Conservation (phyloP, 2,888 invertebrate species). For the Agrotis clavis region DNA sequence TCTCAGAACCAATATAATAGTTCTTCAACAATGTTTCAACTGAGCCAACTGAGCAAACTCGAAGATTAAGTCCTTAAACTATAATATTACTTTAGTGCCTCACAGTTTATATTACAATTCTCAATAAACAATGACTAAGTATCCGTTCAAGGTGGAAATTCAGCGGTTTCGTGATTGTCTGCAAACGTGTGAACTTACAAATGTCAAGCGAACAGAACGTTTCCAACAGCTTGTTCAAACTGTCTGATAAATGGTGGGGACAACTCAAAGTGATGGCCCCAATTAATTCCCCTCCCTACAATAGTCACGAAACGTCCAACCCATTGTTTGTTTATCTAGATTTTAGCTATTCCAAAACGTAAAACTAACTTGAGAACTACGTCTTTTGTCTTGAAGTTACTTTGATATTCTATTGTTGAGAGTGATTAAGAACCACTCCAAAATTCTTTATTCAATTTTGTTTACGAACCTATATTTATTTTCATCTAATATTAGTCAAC, state of each 20-base stretch:
- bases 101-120: conserved; percentile 23
- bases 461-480: conserved; percentile 6
- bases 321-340: conserved; percentile 66
- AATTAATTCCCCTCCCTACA: conserved; percentile 78
- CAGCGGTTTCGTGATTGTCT: conserved; percentile 53
- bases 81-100: conserved; percentile 19
- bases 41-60: conserved; percentile 30
- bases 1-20: conserved; percentile 23
- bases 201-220: conserved; percentile 69
- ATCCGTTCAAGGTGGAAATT: conserved; percentile 41
- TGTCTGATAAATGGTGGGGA: conserved; percentile 77
- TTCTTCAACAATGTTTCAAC: conserved; percentile 41
- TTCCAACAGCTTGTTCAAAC: conserved; percentile 77
- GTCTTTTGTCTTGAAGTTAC: conserved; percentile 37
- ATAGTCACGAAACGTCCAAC: conserved; percentile 74
- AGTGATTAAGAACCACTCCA: conserved; percentile 8
- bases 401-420: conserved; percentile 43
- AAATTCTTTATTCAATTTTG: conserved; percentile 22
- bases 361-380: conserved; percentile 51
- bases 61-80: conserved; percentile 30
- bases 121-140: conserved; percentile 37
- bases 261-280: conserved; percentile 76
- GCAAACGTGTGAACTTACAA: conserved; percentile 63
- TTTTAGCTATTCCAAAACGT: conserved; percentile 48
- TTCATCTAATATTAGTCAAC: conserved; percentile 12